Evolutionary conservation across 1,140 invertebrate genomes (phyloP).

Genomic region (Amyelois transitella): DNA sequence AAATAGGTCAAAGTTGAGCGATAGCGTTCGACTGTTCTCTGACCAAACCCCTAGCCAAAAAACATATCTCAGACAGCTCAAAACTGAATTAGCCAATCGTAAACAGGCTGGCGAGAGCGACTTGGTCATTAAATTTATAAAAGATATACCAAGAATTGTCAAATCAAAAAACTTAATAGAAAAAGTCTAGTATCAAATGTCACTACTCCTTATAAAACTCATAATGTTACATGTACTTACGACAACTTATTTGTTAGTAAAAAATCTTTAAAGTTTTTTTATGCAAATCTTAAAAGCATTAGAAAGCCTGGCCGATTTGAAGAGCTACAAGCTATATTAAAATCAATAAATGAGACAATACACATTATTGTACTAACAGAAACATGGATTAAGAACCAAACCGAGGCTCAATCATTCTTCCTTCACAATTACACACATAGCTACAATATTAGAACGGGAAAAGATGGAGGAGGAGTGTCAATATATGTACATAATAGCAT

Average conservation of each 20-base stretch:
- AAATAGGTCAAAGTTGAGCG: too few relatives aligned
- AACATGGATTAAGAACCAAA: constrained; percentile 13
- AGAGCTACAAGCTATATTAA: constrained; percentile 7
- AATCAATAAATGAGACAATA: constrained; percentile 1
- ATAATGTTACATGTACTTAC: background rate
- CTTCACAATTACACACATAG: constrained; percentile 8
- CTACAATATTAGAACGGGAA: constrained; percentile 5
- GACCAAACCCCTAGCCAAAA: too few relatives aligned
- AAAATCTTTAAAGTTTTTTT: background rate
- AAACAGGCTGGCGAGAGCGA: too few relatives aligned
- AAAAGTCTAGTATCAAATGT: too few relatives aligned
- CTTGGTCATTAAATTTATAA: too few relatives aligned
- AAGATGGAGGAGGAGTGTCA: constrained; percentile 6
- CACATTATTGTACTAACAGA: constrained; percentile 10
- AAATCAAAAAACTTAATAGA: too few relatives aligned
- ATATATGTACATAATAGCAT: too few relatives aligned
- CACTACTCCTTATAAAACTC: background rate
- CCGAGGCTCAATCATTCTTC: constrained; percentile 3
- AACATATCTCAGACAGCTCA: too few relatives aligned
- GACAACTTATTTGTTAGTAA: background rate
- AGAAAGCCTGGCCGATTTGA: background rate
- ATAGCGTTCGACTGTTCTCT: too few relatives aligned
- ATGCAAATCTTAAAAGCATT: background rate
- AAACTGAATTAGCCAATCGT: too few relatives aligned
- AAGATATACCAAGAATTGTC: too few relatives aligned